Conservation (phyloP, 2,888 invertebrate species). For the Auanema freiburgensis region DNA sequence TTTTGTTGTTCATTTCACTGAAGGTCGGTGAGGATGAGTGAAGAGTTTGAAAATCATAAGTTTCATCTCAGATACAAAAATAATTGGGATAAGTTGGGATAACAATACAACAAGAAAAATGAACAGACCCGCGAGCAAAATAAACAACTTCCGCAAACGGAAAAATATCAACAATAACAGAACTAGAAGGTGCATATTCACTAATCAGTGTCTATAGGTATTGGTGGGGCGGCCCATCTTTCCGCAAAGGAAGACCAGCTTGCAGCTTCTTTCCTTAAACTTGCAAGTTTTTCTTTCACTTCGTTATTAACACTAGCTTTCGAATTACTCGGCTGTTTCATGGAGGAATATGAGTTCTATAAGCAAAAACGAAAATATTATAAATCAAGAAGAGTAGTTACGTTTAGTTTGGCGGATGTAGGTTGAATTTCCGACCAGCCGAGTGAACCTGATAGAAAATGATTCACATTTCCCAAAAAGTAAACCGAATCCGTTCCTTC, state of each 20-base stretch:
- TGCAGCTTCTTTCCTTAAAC: constrained; percentile 3
- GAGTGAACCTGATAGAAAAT: constrained; percentile 14
- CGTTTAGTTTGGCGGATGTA: too few relatives aligned
- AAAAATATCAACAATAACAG: constrained; percentile 1
- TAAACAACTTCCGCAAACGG: neutral
- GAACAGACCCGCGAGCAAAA: constrained; percentile 3
- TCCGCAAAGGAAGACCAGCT: neutral
- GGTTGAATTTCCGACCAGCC: constrained; percentile 10
- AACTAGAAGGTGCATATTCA: constrained; percentile 3
- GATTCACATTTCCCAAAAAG: constrained; percentile 14
- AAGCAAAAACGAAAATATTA: too few relatives aligned
- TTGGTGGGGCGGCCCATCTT: constrained; percentile 5
- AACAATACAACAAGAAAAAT: constrained; percentile 14
- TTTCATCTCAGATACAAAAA: too few relatives aligned
- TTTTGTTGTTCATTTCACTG: too few relatives aligned
- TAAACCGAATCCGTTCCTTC: constrained; percentile 15
- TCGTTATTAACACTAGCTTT: neutral
- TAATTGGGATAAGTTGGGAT: neutral
- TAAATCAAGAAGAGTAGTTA: too few relatives aligned
- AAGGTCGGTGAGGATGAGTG: too few relatives aligned
- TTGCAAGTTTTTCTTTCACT: neutral
- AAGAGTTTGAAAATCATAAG: too few relatives aligned
- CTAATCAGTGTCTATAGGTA: neutral
- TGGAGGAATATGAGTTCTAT: neutral
- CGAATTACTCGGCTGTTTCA: neutral